Evolutionary conservation across 2,113 vertebrate species (phyloP), one percentile per base, ranked within the genome.

Genomic region (Leptobrachium leishanense): DNA sequence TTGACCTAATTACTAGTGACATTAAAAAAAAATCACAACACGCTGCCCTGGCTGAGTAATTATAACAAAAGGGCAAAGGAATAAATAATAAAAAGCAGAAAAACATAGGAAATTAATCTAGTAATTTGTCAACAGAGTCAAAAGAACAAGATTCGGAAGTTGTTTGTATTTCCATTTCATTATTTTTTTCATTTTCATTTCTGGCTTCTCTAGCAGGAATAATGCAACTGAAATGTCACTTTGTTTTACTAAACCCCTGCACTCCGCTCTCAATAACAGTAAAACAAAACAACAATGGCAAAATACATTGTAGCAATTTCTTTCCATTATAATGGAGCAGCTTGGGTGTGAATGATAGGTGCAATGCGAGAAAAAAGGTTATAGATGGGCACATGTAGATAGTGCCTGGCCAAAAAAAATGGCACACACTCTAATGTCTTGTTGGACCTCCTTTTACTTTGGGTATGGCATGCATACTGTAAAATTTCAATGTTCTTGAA

Each of bases 1-100:
- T 72, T 79, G 77, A 72, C 77, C 77, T 73, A 70, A 79, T 77
- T 70, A 70, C 63, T 39, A n/a, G 50, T 55, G 62, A 63, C 66
- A 62, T 40, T 69, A 40, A 68, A 76, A 68, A 79, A 72, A n/a
- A 78, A 71, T 11, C 44, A 79, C 20, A 73, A 43, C 62, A 73
- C 9, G 43, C 59, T 67, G 41, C 70, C 70, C 70, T 79, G 20
- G n/a, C 53, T 69, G 40, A 70, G 67, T 77, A 50, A 77, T 63
- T 71, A 73, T 39, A 55, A 31, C 64, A 73, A 67, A 63, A 62
- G 43, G 57, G n/a, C 15, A 74, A 15, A 41, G 41, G 11, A 63
- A 70, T 2, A 54, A n/a, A 55, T 31, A 31, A 31, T 31, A 31
- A 31, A 31, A 31, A 31, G 20, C 20, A 31, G 20, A 76, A 75